Percentiles rank a stretch among this genome's conserved stretches.
phyloP scores from a whole-genome alignment of 1,140 invertebrate genomes.

The Rhopalosiphum padi region DNA sequence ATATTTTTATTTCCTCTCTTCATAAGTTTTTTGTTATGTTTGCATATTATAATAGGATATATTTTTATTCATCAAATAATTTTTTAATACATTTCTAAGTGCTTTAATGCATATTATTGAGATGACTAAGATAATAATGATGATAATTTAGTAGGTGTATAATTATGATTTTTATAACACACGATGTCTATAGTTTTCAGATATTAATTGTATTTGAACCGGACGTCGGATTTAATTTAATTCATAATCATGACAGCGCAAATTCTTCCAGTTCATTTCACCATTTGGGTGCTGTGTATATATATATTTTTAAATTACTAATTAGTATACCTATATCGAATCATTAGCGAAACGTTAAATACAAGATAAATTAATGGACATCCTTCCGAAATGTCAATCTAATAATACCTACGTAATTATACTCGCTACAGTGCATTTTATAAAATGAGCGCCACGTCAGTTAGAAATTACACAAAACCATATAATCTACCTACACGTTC shows the following conservation, averaged over 20 bases:
- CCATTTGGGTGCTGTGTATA: not conserved
- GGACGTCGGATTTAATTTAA: not conserved
- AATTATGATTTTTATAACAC: not conserved
- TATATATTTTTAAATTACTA: not conserved
- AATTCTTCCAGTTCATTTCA: not conserved
- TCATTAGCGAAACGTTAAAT: not conserved
- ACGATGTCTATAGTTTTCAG: not conserved
- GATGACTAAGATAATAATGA: constrained; percentile 3
- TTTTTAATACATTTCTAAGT: not conserved
- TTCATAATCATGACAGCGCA: not conserved
- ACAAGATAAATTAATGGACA: constrained; percentile 23
- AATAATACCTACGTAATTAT: not conserved
- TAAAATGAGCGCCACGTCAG: not conserved
- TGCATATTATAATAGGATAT: not conserved
- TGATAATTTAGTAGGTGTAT: not conserved
- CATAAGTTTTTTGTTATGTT: not conserved
- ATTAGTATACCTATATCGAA: not conserved
- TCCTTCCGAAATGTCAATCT: constrained; percentile 26
- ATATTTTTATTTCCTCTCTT: not conserved
- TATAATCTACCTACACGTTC: not conserved
- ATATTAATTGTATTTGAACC: not conserved
- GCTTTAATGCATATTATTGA: not conserved
- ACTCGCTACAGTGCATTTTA: not conserved
- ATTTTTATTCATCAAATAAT: not conserved
- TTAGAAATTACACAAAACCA: not conserved